Percentiles rank a stretch among this genome's conserved stretches.
phyloP scores from a whole-genome alignment of 2,797 vertebrate genomes.

The Notolepis coatsorum region DNA sequence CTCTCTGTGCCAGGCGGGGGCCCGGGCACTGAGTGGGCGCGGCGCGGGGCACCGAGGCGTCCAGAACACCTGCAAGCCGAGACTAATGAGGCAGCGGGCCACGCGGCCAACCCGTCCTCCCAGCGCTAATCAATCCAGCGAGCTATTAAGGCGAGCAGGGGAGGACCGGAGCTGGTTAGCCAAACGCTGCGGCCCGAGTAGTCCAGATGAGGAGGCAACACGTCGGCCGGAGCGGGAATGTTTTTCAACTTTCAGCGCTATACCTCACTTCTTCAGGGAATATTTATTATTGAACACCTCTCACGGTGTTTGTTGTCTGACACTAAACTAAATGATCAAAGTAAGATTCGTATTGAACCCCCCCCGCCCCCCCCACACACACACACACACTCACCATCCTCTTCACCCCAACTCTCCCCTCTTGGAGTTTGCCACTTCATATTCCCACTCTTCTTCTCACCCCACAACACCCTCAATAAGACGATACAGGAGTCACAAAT shows the following conservation, averaged over 20 bases:
- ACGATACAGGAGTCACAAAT: slow-evolving; percentile 45
- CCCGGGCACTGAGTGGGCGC: slow-evolving; percentile 50
- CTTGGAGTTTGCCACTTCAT: slow-evolving; percentile 39
- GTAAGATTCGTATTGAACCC: slow-evolving; percentile 46
- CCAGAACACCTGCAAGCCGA: slow-evolving; percentile 80
- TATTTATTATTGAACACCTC: slow-evolving; percentile 23
- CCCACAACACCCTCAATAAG: slow-evolving; percentile 23
- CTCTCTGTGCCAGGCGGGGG: slow-evolving; percentile 67
- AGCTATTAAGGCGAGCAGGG: slow-evolving; percentile 66
- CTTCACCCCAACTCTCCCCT: too few species aligned
- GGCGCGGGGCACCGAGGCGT: slow-evolving; percentile 33
- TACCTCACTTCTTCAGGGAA: slow-evolving; percentile 8
- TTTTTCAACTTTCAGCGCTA: slow-evolving; percentile 15
- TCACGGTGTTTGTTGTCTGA: slow-evolving; percentile 46
- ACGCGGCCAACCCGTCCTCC: slow-evolving; percentile 68
- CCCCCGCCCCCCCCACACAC: slow-evolving; percentile 26
- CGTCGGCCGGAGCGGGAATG: not conserved
- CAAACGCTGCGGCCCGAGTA: slow-evolving; percentile 34
- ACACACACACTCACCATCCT: slow-evolving; percentile 51
- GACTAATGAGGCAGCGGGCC: slow-evolving; percentile 81
- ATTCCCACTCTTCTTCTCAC: slow-evolving; percentile 53
- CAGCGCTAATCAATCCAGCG: slow-evolving; percentile 79
- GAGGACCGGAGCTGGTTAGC: slow-evolving; percentile 47
- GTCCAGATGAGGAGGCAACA: slow-evolving; percentile 19
- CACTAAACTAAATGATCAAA: slow-evolving; percentile 42